phyloP scores from a whole-genome alignment of 2,113 vertebrate genomes.

The Anhinga rufa region DNA sequence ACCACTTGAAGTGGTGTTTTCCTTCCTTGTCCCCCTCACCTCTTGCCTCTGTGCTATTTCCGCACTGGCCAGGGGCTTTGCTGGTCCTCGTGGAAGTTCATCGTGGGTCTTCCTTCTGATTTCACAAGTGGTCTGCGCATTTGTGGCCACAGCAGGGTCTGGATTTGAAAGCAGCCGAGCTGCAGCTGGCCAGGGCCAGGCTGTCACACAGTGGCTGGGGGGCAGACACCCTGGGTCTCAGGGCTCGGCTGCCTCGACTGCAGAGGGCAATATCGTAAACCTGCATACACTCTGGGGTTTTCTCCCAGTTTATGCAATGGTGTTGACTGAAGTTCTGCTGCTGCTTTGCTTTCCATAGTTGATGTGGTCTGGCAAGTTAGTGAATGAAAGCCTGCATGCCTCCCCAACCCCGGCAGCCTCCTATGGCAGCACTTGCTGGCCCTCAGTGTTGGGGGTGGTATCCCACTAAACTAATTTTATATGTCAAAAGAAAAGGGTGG shows the following conservation, averaged over 20 bases:
- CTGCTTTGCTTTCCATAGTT: accelerated
- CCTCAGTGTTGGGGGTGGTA: accelerated
- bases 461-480: neutral
- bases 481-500: neutral
- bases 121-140: neutral
- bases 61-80: neutral
- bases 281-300: neutral
- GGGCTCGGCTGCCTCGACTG: accelerated
- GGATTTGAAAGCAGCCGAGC: neutral
- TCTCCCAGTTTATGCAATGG: neutral
- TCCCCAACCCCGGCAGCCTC: neutral
- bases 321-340: neutral
- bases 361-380: neutral
- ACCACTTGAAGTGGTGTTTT: neutral
- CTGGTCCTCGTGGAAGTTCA: neutral
- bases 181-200: neutral
- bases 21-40: neutral
- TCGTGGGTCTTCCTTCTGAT: neutral
- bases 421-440: accelerated
- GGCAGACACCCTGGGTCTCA: accelerated
- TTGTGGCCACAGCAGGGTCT: neutral
- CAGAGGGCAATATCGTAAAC: neutral
- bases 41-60: neutral
- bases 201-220: accelerated
- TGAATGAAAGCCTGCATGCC: neutral